Evolutionary conservation across 2,888 invertebrate species (phyloP).

Genomic region (Clivina fossor): DNA sequence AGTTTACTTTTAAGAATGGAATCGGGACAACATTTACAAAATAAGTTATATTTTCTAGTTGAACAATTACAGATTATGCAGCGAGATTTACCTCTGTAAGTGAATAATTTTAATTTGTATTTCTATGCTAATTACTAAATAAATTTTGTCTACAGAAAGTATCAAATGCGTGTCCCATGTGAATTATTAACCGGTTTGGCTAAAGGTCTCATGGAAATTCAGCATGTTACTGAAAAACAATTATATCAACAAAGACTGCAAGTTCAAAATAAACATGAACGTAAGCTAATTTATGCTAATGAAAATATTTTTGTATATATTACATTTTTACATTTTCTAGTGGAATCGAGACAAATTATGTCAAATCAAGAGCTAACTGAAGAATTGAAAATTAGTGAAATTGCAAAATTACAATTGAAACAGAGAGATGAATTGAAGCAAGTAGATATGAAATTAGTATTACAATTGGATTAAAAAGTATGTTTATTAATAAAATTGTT

Average conservation of each 20-base stretch:
- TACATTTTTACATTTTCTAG: constrained; percentile 51
- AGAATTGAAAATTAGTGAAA: constrained; percentile 65
- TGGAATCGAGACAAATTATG: constrained; percentile 72
- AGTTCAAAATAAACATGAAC: constrained; percentile 79
- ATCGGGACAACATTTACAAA: constrained; percentile 66
- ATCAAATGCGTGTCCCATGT: constrained; percentile 89
- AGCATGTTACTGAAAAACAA: constrained; percentile 93
- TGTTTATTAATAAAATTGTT: background rate
- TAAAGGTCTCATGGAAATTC: constrained; percentile 90
- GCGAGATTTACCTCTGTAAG: constrained; percentile 80
- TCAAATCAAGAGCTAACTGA: constrained; percentile 57
- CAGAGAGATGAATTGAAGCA: constrained; percentile 82
- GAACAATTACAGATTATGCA: constrained; percentile 90
- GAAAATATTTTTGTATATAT: too few species aligned
- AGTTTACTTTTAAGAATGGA: too few species aligned
- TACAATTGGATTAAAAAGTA: constrained; percentile 89
- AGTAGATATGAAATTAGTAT: constrained; percentile 85
- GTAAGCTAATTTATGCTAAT: too few species aligned
- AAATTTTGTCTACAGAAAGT: constrained; percentile 69
- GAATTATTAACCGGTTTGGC: constrained; percentile 88
- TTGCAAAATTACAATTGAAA: constrained; percentile 67
- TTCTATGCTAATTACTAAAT: constrained; percentile 1
- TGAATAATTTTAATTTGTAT: constrained; percentile 40
- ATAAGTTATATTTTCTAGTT: constrained; percentile 80
- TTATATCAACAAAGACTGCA: constrained; percentile 83